Evolutionary conservation across 2,888 invertebrate species (phyloP).

Genomic region (Cheilosia scutellata): DNA sequence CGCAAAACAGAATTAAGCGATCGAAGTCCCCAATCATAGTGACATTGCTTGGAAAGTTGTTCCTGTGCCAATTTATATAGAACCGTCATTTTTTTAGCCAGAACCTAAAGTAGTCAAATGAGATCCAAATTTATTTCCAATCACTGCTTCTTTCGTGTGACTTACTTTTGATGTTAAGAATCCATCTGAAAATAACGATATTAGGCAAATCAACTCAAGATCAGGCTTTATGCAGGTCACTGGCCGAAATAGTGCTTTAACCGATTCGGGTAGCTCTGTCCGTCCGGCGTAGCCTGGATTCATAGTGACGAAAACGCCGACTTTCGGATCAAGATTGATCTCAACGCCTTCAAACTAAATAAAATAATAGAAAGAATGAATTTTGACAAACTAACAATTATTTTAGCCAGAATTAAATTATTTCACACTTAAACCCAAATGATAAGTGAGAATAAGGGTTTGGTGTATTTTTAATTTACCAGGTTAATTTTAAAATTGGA

Average conservation of each 20-base stretch:
- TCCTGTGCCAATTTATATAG: conserved; percentile 93
- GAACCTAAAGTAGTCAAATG: conserved; percentile 83
- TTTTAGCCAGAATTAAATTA: too few species aligned
- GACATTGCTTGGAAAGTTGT: conserved; percentile 95
- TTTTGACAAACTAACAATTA: too few species aligned
- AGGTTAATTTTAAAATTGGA: too few species aligned
- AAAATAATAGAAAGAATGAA: not conserved
- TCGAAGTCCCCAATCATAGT: conserved; percentile 96
- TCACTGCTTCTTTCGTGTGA: not conserved
- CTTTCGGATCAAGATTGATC: conserved; percentile 92
- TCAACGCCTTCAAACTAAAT: conserved; percentile 92
- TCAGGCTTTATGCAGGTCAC: conserved; percentile 97
- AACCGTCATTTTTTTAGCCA: conserved; percentile 97
- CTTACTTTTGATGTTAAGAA: conserved; percentile 93
- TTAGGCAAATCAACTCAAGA: conserved; percentile 95
- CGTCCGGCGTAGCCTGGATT: conserved; percentile 97
- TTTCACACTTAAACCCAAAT: too few species aligned
- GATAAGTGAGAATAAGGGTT: too few species aligned
- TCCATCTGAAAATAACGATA: conserved; percentile 96
- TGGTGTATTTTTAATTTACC: too few species aligned
- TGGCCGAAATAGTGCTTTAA: conserved; percentile 95
- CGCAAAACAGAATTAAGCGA: conserved; percentile 95
- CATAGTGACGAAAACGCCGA: conserved; percentile 98
- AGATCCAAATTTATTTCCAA: not conserved
- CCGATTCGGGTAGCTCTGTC: conserved; percentile 95